Conservation (phyloP, 2,113 vertebrate species). For the Proteles cristata region DNA sequence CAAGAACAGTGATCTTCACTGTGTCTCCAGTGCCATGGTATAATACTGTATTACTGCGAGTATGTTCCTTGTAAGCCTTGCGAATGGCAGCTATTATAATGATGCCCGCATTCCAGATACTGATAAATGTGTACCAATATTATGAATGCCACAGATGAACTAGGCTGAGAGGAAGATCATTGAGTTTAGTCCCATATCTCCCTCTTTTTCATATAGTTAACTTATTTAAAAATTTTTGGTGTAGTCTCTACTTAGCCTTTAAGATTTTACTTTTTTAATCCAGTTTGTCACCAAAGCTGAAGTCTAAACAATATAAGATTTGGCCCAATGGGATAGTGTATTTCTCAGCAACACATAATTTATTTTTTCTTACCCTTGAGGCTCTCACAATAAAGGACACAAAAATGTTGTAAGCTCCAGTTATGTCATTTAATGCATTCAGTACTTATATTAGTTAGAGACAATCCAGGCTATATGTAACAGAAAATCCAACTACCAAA, state of each 20-base stretch:
- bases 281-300: background rate
- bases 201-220: background rate
- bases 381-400: background rate
- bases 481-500: background rate
- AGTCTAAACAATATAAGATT: background rate
- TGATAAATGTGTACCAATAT: background rate
- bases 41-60: background rate
- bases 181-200: background rate
- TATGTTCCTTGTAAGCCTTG: background rate
- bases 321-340: background rate
- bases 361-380: background rate
- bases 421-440: background rate
- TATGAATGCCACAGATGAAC: background rate
- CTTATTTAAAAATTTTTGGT: conserved; percentile 12
- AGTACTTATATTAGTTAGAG: background rate
- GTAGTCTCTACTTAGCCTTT: background rate
- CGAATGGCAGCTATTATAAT: background rate
- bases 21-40: background rate
- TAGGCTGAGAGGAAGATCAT: background rate
- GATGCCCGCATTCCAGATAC: background rate
- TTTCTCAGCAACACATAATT: background rate
- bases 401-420: background rate
- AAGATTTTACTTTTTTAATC: background rate
- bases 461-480: background rate
- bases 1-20: background rate